Base-by-base conservation (phyloP, 2,113 vertebrate genomes). In the Rostratula benghalensis region DNA sequence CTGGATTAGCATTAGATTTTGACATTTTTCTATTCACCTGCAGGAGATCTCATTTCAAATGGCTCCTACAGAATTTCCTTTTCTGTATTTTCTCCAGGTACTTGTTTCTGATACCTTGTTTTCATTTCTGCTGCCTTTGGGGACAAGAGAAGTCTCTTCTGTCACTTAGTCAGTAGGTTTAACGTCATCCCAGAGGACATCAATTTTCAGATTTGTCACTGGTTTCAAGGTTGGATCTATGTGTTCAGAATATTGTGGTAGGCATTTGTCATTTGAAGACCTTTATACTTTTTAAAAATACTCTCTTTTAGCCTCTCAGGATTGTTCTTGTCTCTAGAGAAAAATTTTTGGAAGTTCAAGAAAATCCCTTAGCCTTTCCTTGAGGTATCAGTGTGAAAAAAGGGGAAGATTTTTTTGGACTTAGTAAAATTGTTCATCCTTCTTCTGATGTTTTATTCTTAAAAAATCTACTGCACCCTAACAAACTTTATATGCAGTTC, bases 321-420 rank as follows among this genome's bases (percentile, higher is more conserved):
- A 79, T 76, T 94, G 90, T 88, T 92, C 77, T 87, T 92, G 74
- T 41, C 80, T 83, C 85, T 28, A 57, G 86, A 65, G 94, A 78
- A 33, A 81, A 31, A 86, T 48, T 86, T 90, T 80, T 53, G 54
- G 54, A 90, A 77, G 80, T 91, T 95, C 70, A 97, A 92, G 93
- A 92, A 95, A 71, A 94, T 95, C 87, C 67, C 67, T 86, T 82
- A 91, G 95, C 90, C 33, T 25, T 95, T 91, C 84, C 93, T 92
- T 35, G 83, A 95, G 93, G 92, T 87, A 76, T 53, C 86, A 50
- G n/a, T 69, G 45, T 87, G 84, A 93, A 75, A 96, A 84, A 75
- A 2, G 0, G 35, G 63, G 69, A 95, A 82, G 90, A 46, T 50
- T 79, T 96, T 91, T 90, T 81, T 82, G 43, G 59, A 20, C 65